Conservation (phyloP, 2,113 vertebrate genomes). For the Tachycineta bicolor region DNA sequence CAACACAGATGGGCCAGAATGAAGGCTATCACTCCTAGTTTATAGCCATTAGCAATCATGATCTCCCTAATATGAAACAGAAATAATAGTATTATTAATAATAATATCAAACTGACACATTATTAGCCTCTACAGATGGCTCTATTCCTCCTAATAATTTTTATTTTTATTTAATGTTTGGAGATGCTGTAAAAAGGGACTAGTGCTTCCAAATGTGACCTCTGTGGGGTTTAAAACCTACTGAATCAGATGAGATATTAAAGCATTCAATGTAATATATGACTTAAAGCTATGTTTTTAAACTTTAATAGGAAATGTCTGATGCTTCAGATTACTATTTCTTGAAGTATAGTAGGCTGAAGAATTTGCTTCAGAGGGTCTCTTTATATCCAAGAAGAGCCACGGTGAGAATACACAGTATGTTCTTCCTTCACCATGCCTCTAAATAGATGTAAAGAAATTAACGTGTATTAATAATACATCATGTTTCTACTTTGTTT, state of each 20-base stretch:
- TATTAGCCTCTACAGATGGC: constrained; percentile 64
- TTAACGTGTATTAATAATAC: constrained; percentile 55
- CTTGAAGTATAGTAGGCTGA: constrained; percentile 68
- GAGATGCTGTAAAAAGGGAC: constrained; percentile 78
- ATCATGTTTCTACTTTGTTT: constrained; percentile 67
- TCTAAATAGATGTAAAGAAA: constrained; percentile 56
- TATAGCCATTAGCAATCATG: constrained; percentile 50
- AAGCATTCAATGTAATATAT: constrained; percentile 72
- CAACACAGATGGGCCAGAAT: constrained; percentile 53
- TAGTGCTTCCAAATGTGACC: constrained; percentile 79
- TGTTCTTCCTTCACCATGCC: constrained; percentile 25
- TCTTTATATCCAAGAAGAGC: constrained; percentile 67
- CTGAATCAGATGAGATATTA: constrained; percentile 79
- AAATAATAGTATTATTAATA: constrained; percentile 73
- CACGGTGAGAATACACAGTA: constrained; percentile 24
- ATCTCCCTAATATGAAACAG: constrained; percentile 62
- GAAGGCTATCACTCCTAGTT: constrained; percentile 66
- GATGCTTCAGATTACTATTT: constrained; percentile 69
- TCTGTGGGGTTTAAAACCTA: constrained; percentile 79
- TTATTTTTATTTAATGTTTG: constrained; percentile 84
- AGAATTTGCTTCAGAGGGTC: constrained; percentile 70
- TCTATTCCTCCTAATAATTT: constrained; percentile 72
- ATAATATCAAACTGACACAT: constrained; percentile 62
- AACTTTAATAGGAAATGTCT: constrained; percentile 78
- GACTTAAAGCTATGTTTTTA: constrained; percentile 79